A percentile compares a stretch with the other conserved stretches of the same genome.
Conservation (phyloP, 2,888 invertebrate species). For the Acrobeloides nanus region DNA sequence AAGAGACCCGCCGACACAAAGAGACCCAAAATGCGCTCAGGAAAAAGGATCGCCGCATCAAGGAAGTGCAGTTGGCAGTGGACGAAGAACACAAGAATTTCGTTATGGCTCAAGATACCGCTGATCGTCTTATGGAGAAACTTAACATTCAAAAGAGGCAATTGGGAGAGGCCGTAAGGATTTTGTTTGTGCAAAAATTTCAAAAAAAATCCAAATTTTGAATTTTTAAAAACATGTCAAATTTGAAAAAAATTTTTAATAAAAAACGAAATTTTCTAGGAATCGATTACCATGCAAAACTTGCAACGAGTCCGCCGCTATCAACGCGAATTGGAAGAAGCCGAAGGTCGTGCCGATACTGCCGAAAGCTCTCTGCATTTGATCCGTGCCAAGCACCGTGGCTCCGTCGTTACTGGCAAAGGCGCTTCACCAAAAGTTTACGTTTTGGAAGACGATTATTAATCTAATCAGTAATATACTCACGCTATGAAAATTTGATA, state of each 20-base stretch:
- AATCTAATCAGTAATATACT: background rate
- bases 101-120: conserved; percentile 73
- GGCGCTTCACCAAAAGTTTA: conserved; percentile 37
- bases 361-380: conserved; percentile 67
- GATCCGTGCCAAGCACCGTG: conserved; percentile 91
- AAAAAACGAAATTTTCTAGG: conserved; percentile 29
- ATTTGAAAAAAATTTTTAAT: background rate
- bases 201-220: background rate
- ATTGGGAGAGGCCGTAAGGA: conserved; percentile 74
- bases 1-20: conserved; percentile 90
- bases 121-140: conserved; percentile 67
- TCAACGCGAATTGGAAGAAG: conserved; percentile 93
- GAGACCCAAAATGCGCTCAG: conserved; percentile 93
- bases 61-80: conserved; percentile 72
- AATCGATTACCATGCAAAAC: conserved; percentile 63
- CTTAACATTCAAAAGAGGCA: conserved; percentile 86
- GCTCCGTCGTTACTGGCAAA: conserved; percentile 44
- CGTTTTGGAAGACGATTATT: conserved; percentile 29
- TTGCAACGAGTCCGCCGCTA: conserved; percentile 91
- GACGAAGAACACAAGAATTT: conserved; percentile 96
- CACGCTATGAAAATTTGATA: too few species aligned
- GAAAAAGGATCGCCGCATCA: conserved; percentile 93
- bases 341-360: conserved; percentile 84
- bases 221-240: background rate
- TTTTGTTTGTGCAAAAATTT: conserved; percentile 1